Evolutionary conservation across 2,113 vertebrate species (phyloP).

Genomic region (Willisornis vidua): DNA sequence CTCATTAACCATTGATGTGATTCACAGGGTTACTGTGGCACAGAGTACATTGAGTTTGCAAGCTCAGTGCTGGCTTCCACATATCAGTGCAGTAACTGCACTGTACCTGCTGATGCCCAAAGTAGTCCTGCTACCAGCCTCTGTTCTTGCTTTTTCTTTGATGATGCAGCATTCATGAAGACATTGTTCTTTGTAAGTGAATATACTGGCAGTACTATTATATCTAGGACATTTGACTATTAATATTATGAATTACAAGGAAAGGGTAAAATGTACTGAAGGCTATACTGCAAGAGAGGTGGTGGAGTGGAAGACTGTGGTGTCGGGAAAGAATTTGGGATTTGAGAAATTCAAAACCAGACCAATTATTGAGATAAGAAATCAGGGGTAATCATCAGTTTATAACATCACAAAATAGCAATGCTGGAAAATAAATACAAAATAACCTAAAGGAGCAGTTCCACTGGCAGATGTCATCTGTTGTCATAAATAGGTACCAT

Average conservation of each 20-base stretch:
- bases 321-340: not conserved
- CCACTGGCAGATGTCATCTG: not conserved
- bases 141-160: not conserved
- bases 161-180: not conserved
- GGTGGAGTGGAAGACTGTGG: too few relatives aligned
- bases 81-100: not conserved
- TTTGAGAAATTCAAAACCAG: not conserved
- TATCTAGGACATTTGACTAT: not conserved
- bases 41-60: not conserved
- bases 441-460: not conserved
- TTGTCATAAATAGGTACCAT: not conserved
- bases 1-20: not conserved
- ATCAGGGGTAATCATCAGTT: not conserved
- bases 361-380: not conserved
- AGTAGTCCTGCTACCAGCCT: not conserved
- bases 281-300: not conserved
- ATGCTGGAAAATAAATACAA: not conserved
- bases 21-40: not conserved
- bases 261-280: not conserved
- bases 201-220: not conserved
- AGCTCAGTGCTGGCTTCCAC: not conserved
- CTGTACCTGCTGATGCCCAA: not conserved
- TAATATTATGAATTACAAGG: not conserved
- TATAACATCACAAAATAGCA: not conserved
- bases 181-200: not conserved